These are phyloP conservation scores for Linyphia triangularis DNA, from an alignment of 2,888 invertebrate species.

Conservation along the genomic window DNA sequence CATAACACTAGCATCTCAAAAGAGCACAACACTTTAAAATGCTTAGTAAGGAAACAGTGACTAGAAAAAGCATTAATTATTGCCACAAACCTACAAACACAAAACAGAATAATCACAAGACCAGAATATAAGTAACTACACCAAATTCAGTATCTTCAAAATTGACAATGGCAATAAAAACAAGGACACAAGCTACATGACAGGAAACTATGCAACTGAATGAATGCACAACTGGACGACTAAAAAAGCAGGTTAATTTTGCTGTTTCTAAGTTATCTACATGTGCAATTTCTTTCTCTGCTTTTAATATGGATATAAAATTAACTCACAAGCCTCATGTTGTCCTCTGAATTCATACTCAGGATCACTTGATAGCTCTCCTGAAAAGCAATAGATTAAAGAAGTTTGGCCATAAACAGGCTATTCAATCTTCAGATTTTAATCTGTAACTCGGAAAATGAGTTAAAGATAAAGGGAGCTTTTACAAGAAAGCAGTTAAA, in stretches of 20 bases:
- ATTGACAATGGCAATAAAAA: constrained; percentile 47
- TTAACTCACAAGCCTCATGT: constrained; percentile 71
- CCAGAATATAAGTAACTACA: constrained; percentile 51
- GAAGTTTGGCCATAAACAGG: constrained; percentile 54
- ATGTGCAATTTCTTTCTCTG: constrained; percentile 66
- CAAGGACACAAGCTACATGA: constrained; percentile 65
- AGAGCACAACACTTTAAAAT: constrained; percentile 58
- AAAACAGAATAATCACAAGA: constrained; percentile 18
- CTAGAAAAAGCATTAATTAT: constrained; percentile 62
- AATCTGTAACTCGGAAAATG: too few relatives aligned
- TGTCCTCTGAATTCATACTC: constrained; percentile 64
- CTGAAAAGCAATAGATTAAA: constrained; percentile 74
- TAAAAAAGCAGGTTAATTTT: constrained; percentile 64
- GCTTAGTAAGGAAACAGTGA: constrained; percentile 39
- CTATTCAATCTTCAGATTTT: constrained; percentile 16
- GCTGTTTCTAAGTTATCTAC: constrained; percentile 72
- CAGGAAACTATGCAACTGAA: constrained; percentile 72
- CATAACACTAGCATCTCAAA: constrained; percentile 63
- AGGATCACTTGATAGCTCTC: constrained; percentile 65
- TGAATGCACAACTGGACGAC: constrained; percentile 62
- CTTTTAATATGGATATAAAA: constrained; percentile 66
- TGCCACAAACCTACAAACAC: constrained; percentile 65
- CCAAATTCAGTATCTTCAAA: constrained; percentile 29
- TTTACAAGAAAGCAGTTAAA: neutral
- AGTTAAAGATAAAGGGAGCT: neutral